Evolutionary conservation across 2,888 invertebrate species (phyloP).

Genomic region (Bruchidius siliquastri): DNA sequence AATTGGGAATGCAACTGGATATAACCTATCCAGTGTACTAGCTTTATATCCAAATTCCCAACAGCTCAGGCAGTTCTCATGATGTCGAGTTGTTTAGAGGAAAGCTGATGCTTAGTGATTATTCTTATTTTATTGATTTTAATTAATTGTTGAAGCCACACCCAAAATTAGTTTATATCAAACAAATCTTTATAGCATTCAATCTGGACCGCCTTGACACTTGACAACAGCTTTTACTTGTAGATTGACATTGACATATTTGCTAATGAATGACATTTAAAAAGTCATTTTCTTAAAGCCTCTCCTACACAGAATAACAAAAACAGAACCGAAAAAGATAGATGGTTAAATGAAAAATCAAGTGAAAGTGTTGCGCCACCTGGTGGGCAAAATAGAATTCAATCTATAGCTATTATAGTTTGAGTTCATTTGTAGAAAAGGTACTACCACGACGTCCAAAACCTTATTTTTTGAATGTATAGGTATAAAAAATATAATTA

Average conservation of each 20-base stretch:
- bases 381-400: no score
- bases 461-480: no score
- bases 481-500: no score
- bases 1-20: neutral
- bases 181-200: conserved; percentile 43
- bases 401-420: no score
- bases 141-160: conserved; percentile 31
- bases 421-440: no score
- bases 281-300: neutral
- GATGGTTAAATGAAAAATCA: neutral
- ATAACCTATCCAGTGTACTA: neutral
- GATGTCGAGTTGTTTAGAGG: neutral
- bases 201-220: neutral
- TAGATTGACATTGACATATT: no score
- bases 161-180: conserved; percentile 37
- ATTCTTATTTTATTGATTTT: neutral
- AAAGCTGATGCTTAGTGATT: neutral
- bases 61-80: neutral
- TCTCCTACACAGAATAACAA: neutral
- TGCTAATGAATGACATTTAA: neutral
- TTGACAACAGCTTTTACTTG: neutral
- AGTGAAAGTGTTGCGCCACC: no score
- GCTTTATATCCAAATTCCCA: neutral
- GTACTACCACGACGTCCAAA: no score
- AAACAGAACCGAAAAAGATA: neutral